Base-by-base conservation (phyloP, 2,113 vertebrate species). In the Trichomycterus rosablanca region DNA sequence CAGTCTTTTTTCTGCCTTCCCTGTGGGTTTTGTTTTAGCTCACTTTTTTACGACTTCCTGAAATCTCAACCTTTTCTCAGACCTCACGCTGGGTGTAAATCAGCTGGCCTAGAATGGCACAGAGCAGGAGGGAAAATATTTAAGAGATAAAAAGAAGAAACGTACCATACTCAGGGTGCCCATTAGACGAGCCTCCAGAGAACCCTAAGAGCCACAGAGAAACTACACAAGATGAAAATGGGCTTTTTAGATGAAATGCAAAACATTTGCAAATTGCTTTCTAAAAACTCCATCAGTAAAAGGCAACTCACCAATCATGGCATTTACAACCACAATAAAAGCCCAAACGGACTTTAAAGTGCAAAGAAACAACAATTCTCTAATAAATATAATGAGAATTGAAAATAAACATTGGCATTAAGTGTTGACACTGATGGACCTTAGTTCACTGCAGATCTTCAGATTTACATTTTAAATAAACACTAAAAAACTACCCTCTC, bases 141-240 rank as follows among this genome's bases (percentile, higher is more conserved):
- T 80, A 78, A 71, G 67, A 80, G 78, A 77, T 79, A 84, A 81
- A 83, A 78, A 74, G 70, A 81, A 75, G 78, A 84, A 83, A 83
- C 79, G 80, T 84, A 34, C 84, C 81, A 66, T 81, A 71, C 82
- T 88, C 84, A 82, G 76, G 90, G 81, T 83, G 87, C 89, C 88
- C 81, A 76, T 86, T 91, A 90, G 89, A 90, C 84, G 80, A 81
- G 87, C 83, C 90, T 89, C 79, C 68, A 62, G 90, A 91, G 87
- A 75, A 83, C 89, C 84, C 83, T 91, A 89, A 92, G 91, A 83
- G 71, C 79, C 69, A 79, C 76, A 73, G 84, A 86, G 89, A 88
- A 89, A 84, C 86, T 88, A 87, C 85, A 71, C 70, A 59, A 83
- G 74, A 74, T 60, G 74, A 80, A 82, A 81, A 74, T 77, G 79